Conservation (phyloP, 2,797 vertebrate genomes). For the Acrossocheilus fasciatus region DNA sequence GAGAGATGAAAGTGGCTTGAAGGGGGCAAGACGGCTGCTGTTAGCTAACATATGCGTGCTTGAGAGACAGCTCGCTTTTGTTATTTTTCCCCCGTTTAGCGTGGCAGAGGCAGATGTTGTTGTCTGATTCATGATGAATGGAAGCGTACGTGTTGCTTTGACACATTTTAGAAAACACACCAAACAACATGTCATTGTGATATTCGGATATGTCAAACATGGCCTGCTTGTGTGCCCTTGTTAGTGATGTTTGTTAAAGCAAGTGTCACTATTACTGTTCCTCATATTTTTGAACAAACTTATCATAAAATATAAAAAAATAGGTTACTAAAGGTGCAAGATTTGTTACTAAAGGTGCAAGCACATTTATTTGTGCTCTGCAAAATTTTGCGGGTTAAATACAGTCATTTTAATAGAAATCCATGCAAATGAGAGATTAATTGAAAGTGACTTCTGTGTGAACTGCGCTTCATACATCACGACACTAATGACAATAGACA, state of each 20-base stretch:
- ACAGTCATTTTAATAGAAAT: neutral
- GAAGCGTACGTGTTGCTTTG: neutral
- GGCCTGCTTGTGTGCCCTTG: neutral
- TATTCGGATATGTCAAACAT: conserved; percentile 14
- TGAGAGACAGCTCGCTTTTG: conserved; percentile 18
- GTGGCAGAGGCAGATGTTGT: conserved; percentile 17
- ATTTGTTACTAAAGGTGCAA: neutral
- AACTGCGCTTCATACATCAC: neutral
- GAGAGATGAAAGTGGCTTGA: conserved; percentile 20
- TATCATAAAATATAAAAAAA: neutral
- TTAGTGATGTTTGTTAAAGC: neutral
- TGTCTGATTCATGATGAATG: conserved; percentile 9
- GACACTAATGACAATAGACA: neutral
- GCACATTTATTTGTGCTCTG: neutral
- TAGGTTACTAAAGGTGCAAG: too few species aligned
- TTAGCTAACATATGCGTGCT: neutral
- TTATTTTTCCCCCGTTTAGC: conserved; percentile 12
- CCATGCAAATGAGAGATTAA: neutral
- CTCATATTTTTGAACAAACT: neutral
- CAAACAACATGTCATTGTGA: conserved; percentile 9
- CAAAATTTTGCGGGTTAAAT: too few species aligned
- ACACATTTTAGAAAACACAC: conserved; percentile 18
- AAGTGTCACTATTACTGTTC: neutral
- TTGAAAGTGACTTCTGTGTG: conserved; percentile 1
- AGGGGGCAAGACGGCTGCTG: conserved; percentile 19